Evolutionary conservation across 92 coral and sea anemone species (phyloP), one percentile per base, ranked within the genome.

Genomic region (Phenganax stokvisi): DNA sequence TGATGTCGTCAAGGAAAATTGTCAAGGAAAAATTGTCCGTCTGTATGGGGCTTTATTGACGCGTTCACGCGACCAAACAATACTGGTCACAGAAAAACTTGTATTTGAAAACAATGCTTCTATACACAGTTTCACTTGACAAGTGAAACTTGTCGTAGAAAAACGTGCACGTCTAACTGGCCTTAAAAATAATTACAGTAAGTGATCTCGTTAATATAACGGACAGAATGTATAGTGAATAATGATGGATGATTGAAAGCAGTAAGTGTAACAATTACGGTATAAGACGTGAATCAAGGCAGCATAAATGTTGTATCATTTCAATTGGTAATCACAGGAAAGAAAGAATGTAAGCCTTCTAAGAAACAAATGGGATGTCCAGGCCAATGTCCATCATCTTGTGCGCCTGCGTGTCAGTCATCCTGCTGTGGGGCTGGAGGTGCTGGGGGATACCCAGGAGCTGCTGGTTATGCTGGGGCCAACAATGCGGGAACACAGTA

Each of bases 361-460:
- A 79, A 64, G 56, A 79, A 79, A 79, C 74, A 63, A 56, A 64
- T 79, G 74, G 83, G 83, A 79, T 79, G 83, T 29, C 83, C 83
- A 44, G 83, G 83, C 51, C 57, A 67, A 63, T 79, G 83, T 79
- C 83, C 83, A 25, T 79, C 83, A 51, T 63, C 83, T 27, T 79
- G 83, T 68, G 73, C 73, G 31, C 73, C 73, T 3, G 73, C 83
- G 52, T 79, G 83, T 79, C 83, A 67, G 27, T 65, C 73, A 20
- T 63, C 83, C 6, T 79, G 83, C 51, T 64, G 74, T 57, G 64
- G 65, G 27, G 83, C 58, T 8, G 83, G 83, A 1, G 83, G 44
- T 10, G 83, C 74, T 3, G 83, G 51, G 9, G 83, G 57, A 2
- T 56, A 56, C 11, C 29, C 9, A 2, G 82, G 59, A 3, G 83